A percentile compares a stretch with the other conserved stretches of the same genome.
Evolutionary conservation across 2,113 vertebrate species (phyloP).

Genomic region (Carassius carassius): DNA sequence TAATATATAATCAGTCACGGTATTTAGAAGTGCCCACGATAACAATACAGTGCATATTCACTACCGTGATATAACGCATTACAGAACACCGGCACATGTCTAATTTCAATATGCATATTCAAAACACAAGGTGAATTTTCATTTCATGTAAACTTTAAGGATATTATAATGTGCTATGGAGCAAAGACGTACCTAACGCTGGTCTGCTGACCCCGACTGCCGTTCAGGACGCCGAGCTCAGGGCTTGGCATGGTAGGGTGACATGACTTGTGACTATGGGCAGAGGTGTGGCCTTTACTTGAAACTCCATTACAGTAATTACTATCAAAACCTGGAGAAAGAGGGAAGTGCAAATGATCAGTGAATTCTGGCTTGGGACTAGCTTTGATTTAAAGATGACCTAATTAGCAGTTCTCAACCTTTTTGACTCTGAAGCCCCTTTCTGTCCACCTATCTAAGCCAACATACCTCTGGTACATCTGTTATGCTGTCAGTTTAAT

Average conservation of each 20-base stretch:
- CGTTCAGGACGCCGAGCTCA: constrained; percentile 91
- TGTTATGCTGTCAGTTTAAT: background rate
- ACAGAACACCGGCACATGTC: no score
- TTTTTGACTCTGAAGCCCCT: background rate
- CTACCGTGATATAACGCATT: no score
- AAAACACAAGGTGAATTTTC: background rate
- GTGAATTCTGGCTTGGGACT: background rate
- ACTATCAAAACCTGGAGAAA: constrained; percentile 84
- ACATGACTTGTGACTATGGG: constrained; percentile 91
- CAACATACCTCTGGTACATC: background rate
- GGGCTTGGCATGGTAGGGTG: constrained; percentile 80
- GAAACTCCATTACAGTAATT: constrained; percentile 97
- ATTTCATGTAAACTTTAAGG: background rate
- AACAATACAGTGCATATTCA: no score
- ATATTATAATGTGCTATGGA: background rate
- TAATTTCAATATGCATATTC: background rate
- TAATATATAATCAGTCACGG: no score
- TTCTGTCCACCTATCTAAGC: background rate
- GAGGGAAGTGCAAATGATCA: constrained; percentile 3
- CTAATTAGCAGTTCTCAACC: background rate
- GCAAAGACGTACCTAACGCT: constrained; percentile 78
- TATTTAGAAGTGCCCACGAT: no score
- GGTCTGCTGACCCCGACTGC: constrained; percentile 85
- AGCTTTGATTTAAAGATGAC: background rate
- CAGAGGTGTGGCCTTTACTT: constrained; percentile 85